These are phyloP conservation scores for Leptoclinus maculatus DNA, from an alignment of 2,797 vertebrate species.

Conservation along the genomic window DNA sequence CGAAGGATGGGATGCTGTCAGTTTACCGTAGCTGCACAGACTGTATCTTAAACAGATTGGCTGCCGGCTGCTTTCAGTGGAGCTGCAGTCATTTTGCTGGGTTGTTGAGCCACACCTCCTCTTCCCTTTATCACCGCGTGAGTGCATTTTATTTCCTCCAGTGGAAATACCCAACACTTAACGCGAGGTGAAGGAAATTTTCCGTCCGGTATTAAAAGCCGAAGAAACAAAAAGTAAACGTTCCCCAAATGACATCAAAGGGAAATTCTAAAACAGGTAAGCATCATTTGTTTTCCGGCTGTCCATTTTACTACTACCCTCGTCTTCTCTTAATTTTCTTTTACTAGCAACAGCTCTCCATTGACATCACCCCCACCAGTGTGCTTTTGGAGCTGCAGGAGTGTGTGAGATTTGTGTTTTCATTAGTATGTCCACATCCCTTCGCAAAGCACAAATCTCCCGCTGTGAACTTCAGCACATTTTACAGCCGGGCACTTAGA, in stretches of 20 bases:
- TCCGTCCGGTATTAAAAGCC: background rate
- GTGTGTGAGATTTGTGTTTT: constrained; percentile 55
- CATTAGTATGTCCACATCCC: constrained; percentile 42
- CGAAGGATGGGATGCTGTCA: constrained; percentile 66
- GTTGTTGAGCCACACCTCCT: constrained; percentile 28
- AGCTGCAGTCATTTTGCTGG: constrained; percentile 30
- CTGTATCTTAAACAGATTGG: constrained; percentile 62
- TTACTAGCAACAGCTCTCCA: constrained; percentile 11
- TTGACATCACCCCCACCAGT: constrained; percentile 34
- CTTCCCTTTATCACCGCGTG: constrained; percentile 4
- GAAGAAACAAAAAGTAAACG: constrained; percentile 9
- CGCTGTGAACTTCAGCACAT: constrained; percentile 34
- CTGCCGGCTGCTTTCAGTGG: constrained; percentile 33
- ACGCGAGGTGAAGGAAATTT: background rate
- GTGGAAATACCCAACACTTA: background rate
- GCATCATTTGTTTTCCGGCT: constrained; percentile 17
- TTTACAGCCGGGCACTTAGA: constrained; percentile 20
- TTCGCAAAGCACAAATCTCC: constrained; percentile 32
- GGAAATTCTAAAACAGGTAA: constrained; percentile 11
- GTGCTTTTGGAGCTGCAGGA: constrained; percentile 35
- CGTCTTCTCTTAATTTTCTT: constrained; percentile 18
- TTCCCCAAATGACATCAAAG: constrained; percentile 3
- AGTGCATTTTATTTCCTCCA: background rate
- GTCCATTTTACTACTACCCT: constrained; percentile 18
- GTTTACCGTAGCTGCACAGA: constrained; percentile 60